Evolutionary conservation across 92 coral and sea anemone genomes (phyloP).

Genomic region (Bergia puertoricense): DNA sequence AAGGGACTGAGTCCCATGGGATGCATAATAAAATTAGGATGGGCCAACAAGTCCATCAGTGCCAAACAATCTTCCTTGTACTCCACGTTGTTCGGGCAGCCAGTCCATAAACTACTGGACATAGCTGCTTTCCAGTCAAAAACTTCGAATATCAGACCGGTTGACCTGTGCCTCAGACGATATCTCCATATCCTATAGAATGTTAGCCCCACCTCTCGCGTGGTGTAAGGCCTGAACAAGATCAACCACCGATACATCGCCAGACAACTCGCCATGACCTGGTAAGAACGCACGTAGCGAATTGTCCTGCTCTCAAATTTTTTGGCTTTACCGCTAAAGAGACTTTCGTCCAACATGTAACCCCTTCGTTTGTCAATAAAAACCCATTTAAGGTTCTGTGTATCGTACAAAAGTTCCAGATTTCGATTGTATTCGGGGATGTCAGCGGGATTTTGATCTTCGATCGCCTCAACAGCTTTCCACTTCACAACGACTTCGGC

Average conservation of each 20-base stretch:
- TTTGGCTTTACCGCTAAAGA: conserved; percentile 65
- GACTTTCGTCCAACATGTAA: conserved; percentile 81
- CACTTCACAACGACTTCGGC: conserved; percentile 77
- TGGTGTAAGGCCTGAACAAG: conserved; percentile 70
- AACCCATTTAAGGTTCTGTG: conserved; percentile 89
- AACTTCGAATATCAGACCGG: conserved; percentile 84
- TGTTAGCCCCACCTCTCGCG: conserved; percentile 85
- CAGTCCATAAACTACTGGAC: conserved; percentile 87
- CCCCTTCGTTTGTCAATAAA: conserved; percentile 93
- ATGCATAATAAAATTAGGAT: conserved; percentile 92
- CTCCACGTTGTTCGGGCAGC: conserved; percentile 70
- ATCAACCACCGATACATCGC: conserved; percentile 91
- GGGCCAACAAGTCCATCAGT: conserved; percentile 75
- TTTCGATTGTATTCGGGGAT: conserved; percentile 77
- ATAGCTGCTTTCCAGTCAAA: conserved; percentile 99
- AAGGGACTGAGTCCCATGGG: conserved; percentile 76
- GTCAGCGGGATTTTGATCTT: conserved; percentile 78
- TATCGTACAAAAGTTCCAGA: conserved; percentile 89
- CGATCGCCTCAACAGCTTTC: conserved; percentile 75
- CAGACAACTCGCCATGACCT: conserved; percentile 90
- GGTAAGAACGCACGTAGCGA: conserved; percentile 89
- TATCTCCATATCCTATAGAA: conserved; percentile 96
- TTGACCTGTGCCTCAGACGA: conserved; percentile 79
- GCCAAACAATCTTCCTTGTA: conserved; percentile 86
- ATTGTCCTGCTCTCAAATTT: conserved; percentile 60